Evolutionary conservation across 2,797 vertebrate genomes (phyloP), one percentile per base, ranked within the genome.

Genomic region (Nannoperca australis): DNA sequence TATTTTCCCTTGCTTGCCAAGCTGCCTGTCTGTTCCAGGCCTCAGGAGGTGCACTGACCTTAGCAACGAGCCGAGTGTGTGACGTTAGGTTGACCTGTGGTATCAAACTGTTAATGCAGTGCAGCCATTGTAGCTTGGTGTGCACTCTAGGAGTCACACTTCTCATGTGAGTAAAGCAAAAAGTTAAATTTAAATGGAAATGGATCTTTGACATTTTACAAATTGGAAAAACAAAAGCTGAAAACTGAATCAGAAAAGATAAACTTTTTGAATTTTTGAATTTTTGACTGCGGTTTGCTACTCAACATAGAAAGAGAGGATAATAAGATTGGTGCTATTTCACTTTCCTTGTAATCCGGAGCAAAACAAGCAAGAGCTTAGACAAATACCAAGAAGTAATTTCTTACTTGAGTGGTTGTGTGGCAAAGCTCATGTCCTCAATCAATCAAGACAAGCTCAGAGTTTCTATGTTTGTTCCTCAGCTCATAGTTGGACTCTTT

Each of bases 101-200:
- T 36, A 73, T 83, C 64, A 81, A 84, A 66, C 70, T 14, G 20
- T 22, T 73, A 73, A 84, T 76, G 56, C 55, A 55, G 68, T 65
- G 32, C 51, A 30, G 65, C 63, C 66, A 51, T 61, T 74, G 62
- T 59, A 49, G 68, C 60, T 64, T 40, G 71, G 63, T 55, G 9
- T 51, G 64, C 71, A 73, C 30, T 49, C 45, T 15, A 34, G 13
- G 45, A 69, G 71, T 59, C 32, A 42, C 66, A 51, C 27, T 53
- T 68, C 38, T 58, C 45, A n/a, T 24, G 6, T 13, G 60, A 70
- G 66, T 40, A 55, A 72, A 76, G 44, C 45, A 74, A 74, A 70
- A 85, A 81, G 69, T 88, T 82, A 73, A 81, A 78, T 89, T 76
- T 87, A 87, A 89, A 91, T 85, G 76, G 79, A 92, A 91, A 83